Evolutionary conservation across 2,113 vertebrate genomes (phyloP).

Genomic region (Hiodon tergisus): DNA sequence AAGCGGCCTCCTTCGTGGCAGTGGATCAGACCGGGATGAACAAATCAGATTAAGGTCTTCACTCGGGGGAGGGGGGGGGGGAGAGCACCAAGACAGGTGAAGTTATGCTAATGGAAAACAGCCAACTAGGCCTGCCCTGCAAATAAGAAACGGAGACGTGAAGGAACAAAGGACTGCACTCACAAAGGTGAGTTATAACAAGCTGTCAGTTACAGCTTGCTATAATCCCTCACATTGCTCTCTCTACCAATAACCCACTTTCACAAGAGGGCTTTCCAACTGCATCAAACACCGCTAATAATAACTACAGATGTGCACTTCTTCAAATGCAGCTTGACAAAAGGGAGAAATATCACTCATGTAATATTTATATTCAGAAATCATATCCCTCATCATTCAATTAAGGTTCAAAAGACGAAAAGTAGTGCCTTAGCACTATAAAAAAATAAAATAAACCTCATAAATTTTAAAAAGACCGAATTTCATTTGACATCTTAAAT

Average conservation of each 20-base stretch:
- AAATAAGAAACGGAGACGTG: background rate
- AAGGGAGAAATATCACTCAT: background rate
- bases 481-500: too few species aligned
- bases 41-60: background rate
- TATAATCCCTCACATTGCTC: too few species aligned
- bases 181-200: background rate
- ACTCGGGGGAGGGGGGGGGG: background rate
- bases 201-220: background rate
- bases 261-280: too few species aligned
- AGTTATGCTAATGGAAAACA: background rate
- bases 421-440: background rate
- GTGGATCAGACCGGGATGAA: background rate
- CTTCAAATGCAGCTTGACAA: background rate
- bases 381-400: background rate
- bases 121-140: background rate
- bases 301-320: background rate
- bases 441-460: background rate
- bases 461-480: too few species aligned
- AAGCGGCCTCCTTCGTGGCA: background rate
- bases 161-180: background rate
- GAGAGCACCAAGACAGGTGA: background rate
- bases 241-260: too few species aligned
- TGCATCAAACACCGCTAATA: background rate
- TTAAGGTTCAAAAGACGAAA: background rate
- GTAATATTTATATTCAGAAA: constrained; percentile 19